Evolutionary conservation across 2,888 invertebrate species (phyloP).

Genomic region (Protophormia terraenovae): DNA sequence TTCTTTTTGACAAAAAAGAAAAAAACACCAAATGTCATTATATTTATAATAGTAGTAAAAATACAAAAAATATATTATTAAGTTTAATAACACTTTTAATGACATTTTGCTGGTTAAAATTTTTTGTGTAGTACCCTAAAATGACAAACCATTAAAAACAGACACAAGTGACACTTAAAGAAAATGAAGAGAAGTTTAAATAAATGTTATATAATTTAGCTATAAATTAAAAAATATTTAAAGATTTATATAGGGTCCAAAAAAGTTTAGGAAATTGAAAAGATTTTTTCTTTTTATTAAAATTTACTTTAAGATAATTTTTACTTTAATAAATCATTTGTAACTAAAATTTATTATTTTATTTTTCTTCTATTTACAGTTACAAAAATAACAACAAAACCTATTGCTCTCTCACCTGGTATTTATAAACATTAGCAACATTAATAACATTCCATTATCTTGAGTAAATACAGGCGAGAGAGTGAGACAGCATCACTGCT

Average conservation of each 20-base stretch:
- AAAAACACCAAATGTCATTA: neutral
- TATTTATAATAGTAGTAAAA: neutral
- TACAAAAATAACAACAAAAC: neutral
- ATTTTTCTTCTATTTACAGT: constrained; percentile 41
- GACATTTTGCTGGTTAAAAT: neutral
- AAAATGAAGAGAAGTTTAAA: no score
- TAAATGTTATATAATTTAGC: no score
- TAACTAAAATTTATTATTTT: neutral
- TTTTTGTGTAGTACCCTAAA: neutral
- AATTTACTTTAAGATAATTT: neutral
- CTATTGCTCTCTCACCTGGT: no score
- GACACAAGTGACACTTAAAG: neutral
- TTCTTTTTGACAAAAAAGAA: neutral
- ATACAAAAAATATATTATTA: neutral
- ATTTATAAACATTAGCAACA: constrained; percentile 17
- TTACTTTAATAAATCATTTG: neutral
- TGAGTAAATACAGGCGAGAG: neutral
- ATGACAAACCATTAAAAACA: neutral
- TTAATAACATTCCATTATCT: constrained; percentile 45
- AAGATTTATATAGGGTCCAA: no score
- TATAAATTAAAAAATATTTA: neutral
- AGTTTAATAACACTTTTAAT: neutral
- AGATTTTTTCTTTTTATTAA: neutral
- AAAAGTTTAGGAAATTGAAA: no score
- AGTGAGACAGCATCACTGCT: neutral